phyloP scores from a whole-genome alignment of 2,888 invertebrate species.

The Petrolisthes manimaculis region DNA sequence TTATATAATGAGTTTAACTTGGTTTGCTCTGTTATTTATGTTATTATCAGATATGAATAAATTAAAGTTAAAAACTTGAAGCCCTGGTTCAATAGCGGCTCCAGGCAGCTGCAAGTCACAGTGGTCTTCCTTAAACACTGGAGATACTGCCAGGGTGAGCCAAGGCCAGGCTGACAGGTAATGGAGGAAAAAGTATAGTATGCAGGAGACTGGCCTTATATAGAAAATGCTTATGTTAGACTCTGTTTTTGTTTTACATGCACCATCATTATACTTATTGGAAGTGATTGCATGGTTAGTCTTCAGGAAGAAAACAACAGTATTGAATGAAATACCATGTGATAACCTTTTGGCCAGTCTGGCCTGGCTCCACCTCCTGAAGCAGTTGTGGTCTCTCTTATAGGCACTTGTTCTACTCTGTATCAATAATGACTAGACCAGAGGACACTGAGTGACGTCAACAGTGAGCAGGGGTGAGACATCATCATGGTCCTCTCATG shows the following conservation, averaged over 20 bases:
- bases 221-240: too few species aligned
- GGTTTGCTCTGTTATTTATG: conserved; percentile 2
- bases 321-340: too few species aligned
- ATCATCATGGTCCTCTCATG: too few species aligned
- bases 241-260: too few species aligned
- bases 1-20: conserved; percentile 11
- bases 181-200: too few species aligned
- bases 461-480: not conserved
- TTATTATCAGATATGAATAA: conserved; percentile 1
- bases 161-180: not conserved
- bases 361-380: not conserved
- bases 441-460: conserved; percentile 35
- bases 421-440: conserved; percentile 57
- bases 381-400: conserved; percentile 14
- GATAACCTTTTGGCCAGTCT: not conserved
- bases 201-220: too few species aligned
- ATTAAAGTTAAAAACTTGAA: not conserved
- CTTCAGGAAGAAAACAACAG: too few species aligned
- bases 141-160: not conserved
- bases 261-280: too few species aligned
- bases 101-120: not conserved
- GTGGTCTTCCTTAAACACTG: not conserved
- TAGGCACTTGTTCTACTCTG: conserved; percentile 59
- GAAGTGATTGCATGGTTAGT: too few species aligned
- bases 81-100: not conserved